These are phyloP conservation scores for Diloba caeruleocephala DNA, from an alignment of 2,888 invertebrate species.

Conservation along the genomic window DNA sequence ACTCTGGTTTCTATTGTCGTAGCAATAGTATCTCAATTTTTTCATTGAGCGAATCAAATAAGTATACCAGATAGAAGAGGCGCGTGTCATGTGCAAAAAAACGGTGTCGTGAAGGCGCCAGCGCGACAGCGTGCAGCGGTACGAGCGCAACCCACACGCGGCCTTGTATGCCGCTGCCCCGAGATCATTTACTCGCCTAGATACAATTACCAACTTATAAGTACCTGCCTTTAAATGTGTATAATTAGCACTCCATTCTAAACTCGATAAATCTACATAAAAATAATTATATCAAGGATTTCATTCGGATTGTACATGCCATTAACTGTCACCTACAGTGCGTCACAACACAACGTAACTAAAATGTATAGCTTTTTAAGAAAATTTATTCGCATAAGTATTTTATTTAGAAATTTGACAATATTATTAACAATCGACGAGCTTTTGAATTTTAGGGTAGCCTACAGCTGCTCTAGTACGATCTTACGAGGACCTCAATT, in stretches of 20 bases:
- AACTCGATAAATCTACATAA: slow-evolving; percentile 55
- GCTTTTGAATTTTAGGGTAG: slow-evolving; percentile 14
- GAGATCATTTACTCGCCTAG: slow-evolving; percentile 81
- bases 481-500: no score
- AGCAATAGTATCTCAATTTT: slow-evolving; percentile 20
- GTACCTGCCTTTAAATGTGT: slow-evolving; percentile 62
- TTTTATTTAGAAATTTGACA: slow-evolving; percentile 11
- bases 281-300: slow-evolving; percentile 57
- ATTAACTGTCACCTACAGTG: slow-evolving; percentile 24
- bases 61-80: slow-evolving; percentile 45
- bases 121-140: slow-evolving; percentile 56
- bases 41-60: slow-evolving; percentile 46
- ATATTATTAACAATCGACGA: slow-evolving; percentile 16
- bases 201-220: slow-evolving; percentile 72
- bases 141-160: slow-evolving; percentile 73
- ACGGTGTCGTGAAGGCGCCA: slow-evolving; percentile 60
- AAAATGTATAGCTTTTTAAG: slow-evolving; percentile 5
- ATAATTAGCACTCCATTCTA: slow-evolving; percentile 65
- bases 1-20: slow-evolving; percentile 15
- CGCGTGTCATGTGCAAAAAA: slow-evolving; percentile 65
- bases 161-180: slow-evolving; percentile 72
- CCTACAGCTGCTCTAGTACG: no score
- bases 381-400: not conserved
- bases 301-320: slow-evolving; percentile 29
- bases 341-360: not conserved